Conservation (phyloP, 2,113 vertebrate species). For the Melospiza melodia region DNA sequence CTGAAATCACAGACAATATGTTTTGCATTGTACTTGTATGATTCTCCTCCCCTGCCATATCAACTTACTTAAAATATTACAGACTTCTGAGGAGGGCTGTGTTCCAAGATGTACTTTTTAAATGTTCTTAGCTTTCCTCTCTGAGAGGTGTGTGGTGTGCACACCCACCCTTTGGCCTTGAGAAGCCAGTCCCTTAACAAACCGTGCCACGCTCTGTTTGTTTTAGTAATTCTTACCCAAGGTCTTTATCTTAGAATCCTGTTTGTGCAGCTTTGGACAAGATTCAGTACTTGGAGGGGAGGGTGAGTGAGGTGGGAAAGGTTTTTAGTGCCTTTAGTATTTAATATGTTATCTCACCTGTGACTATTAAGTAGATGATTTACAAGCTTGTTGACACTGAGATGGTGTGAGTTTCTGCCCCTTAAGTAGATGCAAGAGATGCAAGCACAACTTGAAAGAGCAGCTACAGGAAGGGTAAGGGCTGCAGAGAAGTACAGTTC, state of each 20-base stretch:
- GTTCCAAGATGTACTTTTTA: neutral
- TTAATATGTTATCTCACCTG: constrained; percentile 13
- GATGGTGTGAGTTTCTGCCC: neutral
- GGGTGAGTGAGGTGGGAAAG: neutral
- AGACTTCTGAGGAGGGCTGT: neutral
- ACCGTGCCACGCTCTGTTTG: constrained; percentile 14
- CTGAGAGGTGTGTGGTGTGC: neutral
- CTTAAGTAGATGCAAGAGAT: neutral
- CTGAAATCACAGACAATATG: neutral
- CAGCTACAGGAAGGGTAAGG: neutral
- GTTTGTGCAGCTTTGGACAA: constrained; percentile 63
- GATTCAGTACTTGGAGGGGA: constrained; percentile 8
- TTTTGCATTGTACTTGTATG: neutral
- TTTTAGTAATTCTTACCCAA: constrained; percentile 55
- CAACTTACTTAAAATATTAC: neutral
- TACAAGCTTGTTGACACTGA: constrained; percentile 9
- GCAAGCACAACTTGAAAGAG: neutral
- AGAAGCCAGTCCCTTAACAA: neutral
- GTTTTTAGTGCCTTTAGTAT: constrained; percentile 18
- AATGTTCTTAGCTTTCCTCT: neutral
- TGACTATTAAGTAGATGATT: constrained; percentile 43
- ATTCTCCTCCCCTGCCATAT: neutral
- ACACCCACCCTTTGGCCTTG: constrained; percentile 31
- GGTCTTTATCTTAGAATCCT: constrained; percentile 61
- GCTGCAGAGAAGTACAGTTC: neutral